Evolutionary conservation across 2,797 vertebrate species (phyloP).

Genomic region (Sebastolobus altivelis): DNA sequence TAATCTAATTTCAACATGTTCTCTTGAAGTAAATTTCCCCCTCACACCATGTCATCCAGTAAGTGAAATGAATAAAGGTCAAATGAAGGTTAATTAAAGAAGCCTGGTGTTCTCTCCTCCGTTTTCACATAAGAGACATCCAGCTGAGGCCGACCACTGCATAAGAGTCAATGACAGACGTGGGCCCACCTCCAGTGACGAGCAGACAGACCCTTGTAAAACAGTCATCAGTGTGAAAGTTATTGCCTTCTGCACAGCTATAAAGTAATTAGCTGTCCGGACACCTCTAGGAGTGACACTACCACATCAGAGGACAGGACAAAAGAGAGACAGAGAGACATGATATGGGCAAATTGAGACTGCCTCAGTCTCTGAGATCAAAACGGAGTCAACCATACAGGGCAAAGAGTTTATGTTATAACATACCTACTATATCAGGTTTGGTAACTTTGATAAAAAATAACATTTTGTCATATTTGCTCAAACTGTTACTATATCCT

Average conservation of each 20-base stretch:
- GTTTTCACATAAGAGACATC: neutral
- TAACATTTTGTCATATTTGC: neutral
- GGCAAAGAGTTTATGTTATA: neutral
- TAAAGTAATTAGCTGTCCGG: conserved; percentile 44
- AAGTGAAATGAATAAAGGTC: neutral
- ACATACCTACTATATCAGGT: neutral
- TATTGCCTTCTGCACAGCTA: conserved; percentile 6
- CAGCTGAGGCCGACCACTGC: conserved; percentile 17
- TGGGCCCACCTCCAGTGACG: conserved; percentile 3
- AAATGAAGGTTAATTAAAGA: conserved; percentile 22
- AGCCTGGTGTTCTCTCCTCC: neutral
- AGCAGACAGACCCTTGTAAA: conserved; percentile 24
- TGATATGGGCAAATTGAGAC: conserved; percentile 4
- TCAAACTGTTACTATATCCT: neutral
- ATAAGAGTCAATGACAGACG: conserved; percentile 29
- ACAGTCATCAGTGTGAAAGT: conserved; percentile 40
- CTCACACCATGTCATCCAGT: neutral
- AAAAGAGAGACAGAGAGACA: conserved; percentile 16
- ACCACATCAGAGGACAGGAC: conserved; percentile 25
- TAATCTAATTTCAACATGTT: neutral
- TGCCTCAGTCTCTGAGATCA: conserved; percentile 20
- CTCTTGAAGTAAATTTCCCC: neutral
- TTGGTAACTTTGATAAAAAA: neutral
- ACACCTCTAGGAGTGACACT: conserved; percentile 7
- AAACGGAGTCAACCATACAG: neutral